Percentiles rank a stretch among this genome's conserved stretches.
Conservation (phyloP, 1,140 invertebrate species). For the Anastrepha ludens region DNA sequence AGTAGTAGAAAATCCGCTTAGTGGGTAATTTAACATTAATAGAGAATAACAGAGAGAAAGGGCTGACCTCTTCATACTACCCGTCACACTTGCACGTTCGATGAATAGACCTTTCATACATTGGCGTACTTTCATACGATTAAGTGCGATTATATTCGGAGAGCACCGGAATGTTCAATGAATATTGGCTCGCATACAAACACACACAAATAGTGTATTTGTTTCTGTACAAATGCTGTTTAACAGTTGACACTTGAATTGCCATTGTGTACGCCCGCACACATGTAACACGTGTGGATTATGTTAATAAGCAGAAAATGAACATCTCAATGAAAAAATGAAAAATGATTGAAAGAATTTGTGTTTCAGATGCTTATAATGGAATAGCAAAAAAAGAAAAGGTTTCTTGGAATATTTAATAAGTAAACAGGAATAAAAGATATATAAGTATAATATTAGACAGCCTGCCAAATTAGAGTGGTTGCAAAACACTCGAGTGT, state of each 20-base stretch:
- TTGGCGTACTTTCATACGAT: conserved; percentile 8
- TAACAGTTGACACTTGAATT: neutral
- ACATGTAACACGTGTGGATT: neutral
- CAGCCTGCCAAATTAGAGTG: too few relatives aligned
- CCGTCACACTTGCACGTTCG: neutral
- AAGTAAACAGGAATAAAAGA: too few relatives aligned
- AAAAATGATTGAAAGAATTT: too few relatives aligned
- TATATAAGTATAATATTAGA: too few relatives aligned
- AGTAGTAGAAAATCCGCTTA: conserved; percentile 34
- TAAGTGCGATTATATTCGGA: neutral
- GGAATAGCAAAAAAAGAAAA: too few relatives aligned
- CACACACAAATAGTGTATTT: neutral
- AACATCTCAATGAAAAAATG: too few relatives aligned
- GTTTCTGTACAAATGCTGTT: neutral
- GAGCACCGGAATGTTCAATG: neutral
- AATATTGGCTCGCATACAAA: neutral
- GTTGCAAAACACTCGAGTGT: too few relatives aligned
- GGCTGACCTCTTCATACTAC: neutral
- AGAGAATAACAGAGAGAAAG: neutral
- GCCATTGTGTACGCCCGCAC: neutral
- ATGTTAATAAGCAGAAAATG: neutral
- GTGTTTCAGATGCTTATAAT: too few relatives aligned
- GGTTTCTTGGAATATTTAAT: too few relatives aligned
- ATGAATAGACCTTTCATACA: neutral
- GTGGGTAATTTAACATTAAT: conserved; percentile 1